A percentile compares a stretch with the other conserved stretches of the same genome.
Conservation (phyloP, 1,140 invertebrate genomes). For the Arion vulgaris region DNA sequence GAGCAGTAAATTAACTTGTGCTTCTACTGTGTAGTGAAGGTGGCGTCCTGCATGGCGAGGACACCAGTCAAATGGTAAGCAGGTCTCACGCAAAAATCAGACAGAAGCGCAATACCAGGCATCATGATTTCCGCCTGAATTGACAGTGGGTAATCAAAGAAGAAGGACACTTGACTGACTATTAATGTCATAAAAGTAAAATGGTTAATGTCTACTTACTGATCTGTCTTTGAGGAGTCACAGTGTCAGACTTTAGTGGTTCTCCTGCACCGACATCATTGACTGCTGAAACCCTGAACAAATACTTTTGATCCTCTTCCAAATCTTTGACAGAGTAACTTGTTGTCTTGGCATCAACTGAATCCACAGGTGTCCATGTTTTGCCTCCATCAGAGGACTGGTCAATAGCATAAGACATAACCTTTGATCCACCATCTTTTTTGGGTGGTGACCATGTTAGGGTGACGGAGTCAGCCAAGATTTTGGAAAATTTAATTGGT, state of each 20-base stretch:
- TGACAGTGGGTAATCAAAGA: no score
- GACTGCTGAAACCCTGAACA: constrained; percentile 92
- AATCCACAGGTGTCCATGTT: constrained; percentile 49
- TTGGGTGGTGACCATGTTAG: constrained; percentile 92
- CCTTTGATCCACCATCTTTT: constrained; percentile 92
- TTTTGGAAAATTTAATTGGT: constrained; percentile 90
- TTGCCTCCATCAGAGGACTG: constrained; percentile 60
- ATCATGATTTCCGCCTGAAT: no score
- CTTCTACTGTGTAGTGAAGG: no score
- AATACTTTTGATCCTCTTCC: constrained; percentile 90
- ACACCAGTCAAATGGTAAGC: no score
- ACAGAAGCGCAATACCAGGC: no score
- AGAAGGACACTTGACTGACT: no score
- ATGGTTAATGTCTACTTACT: constrained; percentile 41
- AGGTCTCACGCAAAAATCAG: no score
- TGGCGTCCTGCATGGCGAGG: no score
- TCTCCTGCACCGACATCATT: constrained; percentile 56
- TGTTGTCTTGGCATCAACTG: constrained; percentile 45
- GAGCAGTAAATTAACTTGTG: no score
- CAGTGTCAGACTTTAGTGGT: constrained; percentile 75
- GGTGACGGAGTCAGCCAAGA: constrained; percentile 94
- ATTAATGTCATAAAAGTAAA: background rate
- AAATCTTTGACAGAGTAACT: constrained; percentile 90
- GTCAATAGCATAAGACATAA: constrained; percentile 73
- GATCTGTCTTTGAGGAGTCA: constrained; percentile 54